Conservation (phyloP, 2,888 invertebrate species). For the Trissoscelio sp. region DNA sequence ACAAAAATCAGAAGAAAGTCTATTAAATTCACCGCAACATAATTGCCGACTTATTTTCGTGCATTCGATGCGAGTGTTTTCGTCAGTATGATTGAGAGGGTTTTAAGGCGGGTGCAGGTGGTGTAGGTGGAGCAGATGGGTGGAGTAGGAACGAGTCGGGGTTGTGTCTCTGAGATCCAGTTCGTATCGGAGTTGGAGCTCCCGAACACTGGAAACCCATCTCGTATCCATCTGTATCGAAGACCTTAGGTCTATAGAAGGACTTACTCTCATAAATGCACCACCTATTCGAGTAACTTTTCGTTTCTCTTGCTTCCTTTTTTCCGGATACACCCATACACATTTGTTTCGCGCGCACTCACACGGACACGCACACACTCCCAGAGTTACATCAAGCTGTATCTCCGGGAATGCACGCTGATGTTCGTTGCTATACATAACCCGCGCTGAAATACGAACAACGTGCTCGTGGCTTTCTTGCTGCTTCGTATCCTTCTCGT, state of each 20-base stretch:
- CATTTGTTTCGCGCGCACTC: conserved; percentile 15
- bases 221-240: conserved; percentile 71
- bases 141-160: conserved; percentile 69
- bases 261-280: conserved; percentile 73
- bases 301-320: conserved; percentile 12
- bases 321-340: conserved; percentile 1
- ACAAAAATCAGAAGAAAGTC: background rate
- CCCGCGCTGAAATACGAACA: conserved; percentile 59
- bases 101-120: conserved; percentile 74
- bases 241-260: conserved; percentile 64
- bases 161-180: conserved; percentile 51
- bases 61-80: conserved; percentile 14
- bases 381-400: conserved; percentile 38
- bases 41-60: conserved; percentile 30
- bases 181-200: conserved; percentile 70
- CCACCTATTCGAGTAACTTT: conserved; percentile 66
- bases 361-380: conserved; percentile 10
- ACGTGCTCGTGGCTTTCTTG: conserved; percentile 55
- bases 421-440: conserved; percentile 54
- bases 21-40: background rate
- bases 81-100: conserved; percentile 47
- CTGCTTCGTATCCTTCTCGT: conserved; percentile 28
- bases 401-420: conserved; percentile 45
- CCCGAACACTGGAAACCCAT: conserved; percentile 78
- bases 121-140: conserved; percentile 63